phyloP scores from a whole-genome alignment of 1,140 invertebrate genomes.

The Euschistus heros region DNA sequence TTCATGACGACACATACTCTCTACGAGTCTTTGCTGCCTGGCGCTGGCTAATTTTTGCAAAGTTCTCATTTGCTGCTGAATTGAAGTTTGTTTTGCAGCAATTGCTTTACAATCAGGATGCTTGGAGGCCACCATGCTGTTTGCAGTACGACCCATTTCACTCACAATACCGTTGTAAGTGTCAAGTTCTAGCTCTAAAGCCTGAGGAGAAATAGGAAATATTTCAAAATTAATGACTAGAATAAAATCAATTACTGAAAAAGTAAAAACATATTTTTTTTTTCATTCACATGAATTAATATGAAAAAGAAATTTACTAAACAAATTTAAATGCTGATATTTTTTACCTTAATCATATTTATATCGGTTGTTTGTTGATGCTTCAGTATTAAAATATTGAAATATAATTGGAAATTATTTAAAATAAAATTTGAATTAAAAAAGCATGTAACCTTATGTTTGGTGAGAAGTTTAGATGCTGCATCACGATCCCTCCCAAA shows the following conservation, averaged over 20 bases:
- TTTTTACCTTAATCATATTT: background rate
- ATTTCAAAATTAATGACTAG: slow-evolving; percentile 7
- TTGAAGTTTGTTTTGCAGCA: slow-evolving; percentile 60
- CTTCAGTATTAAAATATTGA: background rate
- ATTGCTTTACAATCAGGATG: slow-evolving; percentile 74
- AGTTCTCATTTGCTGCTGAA: slow-evolving; percentile 66
- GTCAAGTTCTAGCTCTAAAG: slow-evolving; percentile 82
- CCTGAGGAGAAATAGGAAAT: slow-evolving; percentile 38
- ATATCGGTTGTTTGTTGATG: too few relatives aligned
- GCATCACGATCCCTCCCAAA: slow-evolving; percentile 79
- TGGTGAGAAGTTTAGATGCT: slow-evolving; percentile 80
- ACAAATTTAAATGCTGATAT: background rate
- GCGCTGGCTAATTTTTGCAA: slow-evolving; percentile 69
- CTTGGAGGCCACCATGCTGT: slow-evolving; percentile 59
- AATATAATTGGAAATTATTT: too few relatives aligned
- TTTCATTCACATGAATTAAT: too few relatives aligned
- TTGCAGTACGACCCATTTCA: slow-evolving; percentile 81
- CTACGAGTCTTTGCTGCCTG: slow-evolving; percentile 74
- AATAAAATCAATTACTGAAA: slow-evolving; percentile 7
- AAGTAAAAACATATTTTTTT: too few relatives aligned
- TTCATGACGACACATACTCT: slow-evolving; percentile 80
- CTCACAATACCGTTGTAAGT: slow-evolving; percentile 84
- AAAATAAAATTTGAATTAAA: too few relatives aligned
- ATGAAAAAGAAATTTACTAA: too few relatives aligned
- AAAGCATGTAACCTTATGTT: slow-evolving; percentile 61